phyloP scores from a whole-genome alignment of 2,888 invertebrate species.

The Scaptomyza polygonia region DNA sequence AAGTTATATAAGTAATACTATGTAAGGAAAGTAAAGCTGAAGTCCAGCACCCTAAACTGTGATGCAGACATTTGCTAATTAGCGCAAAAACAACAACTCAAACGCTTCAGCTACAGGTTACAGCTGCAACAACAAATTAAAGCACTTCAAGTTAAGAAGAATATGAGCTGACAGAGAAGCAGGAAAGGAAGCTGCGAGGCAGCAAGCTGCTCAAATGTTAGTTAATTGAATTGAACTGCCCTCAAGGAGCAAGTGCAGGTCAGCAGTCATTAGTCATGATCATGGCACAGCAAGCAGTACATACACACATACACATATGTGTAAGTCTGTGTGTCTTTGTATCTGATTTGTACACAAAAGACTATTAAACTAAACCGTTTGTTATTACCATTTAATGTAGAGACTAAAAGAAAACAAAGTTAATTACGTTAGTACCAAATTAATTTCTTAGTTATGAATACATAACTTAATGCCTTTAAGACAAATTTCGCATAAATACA shows the following conservation, averaged over 20 bases:
- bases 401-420: neutral
- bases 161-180: neutral
- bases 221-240: constrained; percentile 70
- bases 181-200: neutral
- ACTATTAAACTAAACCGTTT: neutral
- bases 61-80: constrained; percentile 62
- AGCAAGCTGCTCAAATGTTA: constrained; percentile 26
- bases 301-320: neutral
- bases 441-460: neutral
- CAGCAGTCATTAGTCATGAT: constrained; percentile 57
- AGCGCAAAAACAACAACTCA: constrained; percentile 45
- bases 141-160: constrained; percentile 29
- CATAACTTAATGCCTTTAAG: neutral
- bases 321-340: neutral
- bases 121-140: constrained; percentile 36
- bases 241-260: constrained; percentile 43
- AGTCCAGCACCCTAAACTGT: constrained; percentile 22
- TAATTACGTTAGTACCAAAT: neutral
- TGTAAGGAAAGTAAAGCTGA: constrained; percentile 26
- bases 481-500: neutral
- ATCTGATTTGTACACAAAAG: constrained; percentile 1
- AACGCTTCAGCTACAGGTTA: constrained; percentile 1
- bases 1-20: constrained; percentile 28
- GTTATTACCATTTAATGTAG: neutral
- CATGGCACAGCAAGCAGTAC: constrained; percentile 28